These are phyloP conservation scores for Erpornis zantholeuca DNA, from an alignment of 2,113 vertebrate genomes.

Conservation along the genomic window DNA sequence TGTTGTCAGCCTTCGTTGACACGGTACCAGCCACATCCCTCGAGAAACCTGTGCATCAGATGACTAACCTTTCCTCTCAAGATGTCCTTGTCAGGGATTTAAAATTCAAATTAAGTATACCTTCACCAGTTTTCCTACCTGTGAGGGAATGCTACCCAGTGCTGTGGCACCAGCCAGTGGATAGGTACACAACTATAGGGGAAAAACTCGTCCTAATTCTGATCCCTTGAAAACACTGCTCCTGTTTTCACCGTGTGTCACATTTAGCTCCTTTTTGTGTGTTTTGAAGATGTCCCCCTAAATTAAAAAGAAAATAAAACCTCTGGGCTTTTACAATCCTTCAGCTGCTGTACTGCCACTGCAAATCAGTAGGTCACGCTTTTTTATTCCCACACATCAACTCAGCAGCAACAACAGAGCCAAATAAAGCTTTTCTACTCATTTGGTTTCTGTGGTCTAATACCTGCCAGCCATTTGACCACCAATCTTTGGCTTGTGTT, in stretches of 20 bases:
- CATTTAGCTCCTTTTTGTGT: not conserved
- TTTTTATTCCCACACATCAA: not conserved
- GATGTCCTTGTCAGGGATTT: not conserved
- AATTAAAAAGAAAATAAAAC: not conserved
- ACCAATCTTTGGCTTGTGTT: not conserved
- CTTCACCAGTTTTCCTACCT: not conserved
- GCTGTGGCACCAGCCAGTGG: not conserved
- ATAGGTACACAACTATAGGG: not conserved
- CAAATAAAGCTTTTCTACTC: not conserved
- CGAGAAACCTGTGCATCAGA: not conserved
- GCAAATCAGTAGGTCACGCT: not conserved
- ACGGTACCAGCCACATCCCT: not conserved
- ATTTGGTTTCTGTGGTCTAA: not conserved
- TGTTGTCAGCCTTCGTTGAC: fast-evolving
- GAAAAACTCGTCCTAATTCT: not conserved
- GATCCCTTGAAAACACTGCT: not conserved
- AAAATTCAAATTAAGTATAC: not conserved
- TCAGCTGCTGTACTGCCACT: not conserved
- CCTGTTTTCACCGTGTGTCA: not conserved
- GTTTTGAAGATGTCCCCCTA: not conserved
- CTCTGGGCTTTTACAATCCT: not conserved
- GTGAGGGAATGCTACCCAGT: not conserved
- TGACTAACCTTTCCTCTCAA: not conserved
- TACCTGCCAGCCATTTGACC: not conserved
- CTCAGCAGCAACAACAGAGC: not conserved